A percentile compares a stretch with the other conserved stretches of the same genome.
phyloP scores from a whole-genome alignment of 2,113 vertebrate genomes.

The Clupea harengus region DNA sequence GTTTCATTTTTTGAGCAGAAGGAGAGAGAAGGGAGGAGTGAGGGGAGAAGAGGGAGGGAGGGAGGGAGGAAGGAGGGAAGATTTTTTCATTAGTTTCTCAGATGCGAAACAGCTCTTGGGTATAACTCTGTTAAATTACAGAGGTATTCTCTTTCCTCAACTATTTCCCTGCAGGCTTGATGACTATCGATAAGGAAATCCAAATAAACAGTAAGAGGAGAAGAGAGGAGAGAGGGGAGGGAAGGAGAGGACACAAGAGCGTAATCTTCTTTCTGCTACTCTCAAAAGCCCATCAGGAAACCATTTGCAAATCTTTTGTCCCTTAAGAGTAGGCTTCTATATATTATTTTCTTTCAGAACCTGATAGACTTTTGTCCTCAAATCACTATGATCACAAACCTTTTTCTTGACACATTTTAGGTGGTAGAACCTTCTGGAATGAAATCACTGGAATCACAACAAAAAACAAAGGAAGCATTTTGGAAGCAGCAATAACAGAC shows the following conservation, averaged over 20 bases:
- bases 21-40: background rate
- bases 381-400: background rate
- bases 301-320: background rate
- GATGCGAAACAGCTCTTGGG: slow-evolving; percentile 36
- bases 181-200: slow-evolving; percentile 40
- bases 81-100: slow-evolving; percentile 37
- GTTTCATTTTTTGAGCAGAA: slow-evolving; percentile 30
- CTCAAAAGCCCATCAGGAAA: background rate
- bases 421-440: background rate
- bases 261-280: slow-evolving; percentile 12
- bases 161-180: slow-evolving; percentile 34
- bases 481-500: background rate
- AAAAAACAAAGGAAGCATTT: background rate
- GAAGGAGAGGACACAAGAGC: background rate
- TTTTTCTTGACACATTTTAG: background rate
- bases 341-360: slow-evolving; percentile 24
- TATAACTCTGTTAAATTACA: slow-evolving; percentile 46
- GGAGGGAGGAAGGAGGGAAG: background rate
- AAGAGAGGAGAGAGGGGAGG: background rate
- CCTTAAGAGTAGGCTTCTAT: slow-evolving; percentile 27
- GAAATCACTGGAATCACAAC: background rate
- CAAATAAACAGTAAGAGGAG: slow-evolving; percentile 27
- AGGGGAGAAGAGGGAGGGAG: background rate
- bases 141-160: slow-evolving; percentile 31
- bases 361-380: too few species aligned